Conservation (phyloP, 2,888 invertebrate genomes). For the Heliconius charithonia region DNA sequence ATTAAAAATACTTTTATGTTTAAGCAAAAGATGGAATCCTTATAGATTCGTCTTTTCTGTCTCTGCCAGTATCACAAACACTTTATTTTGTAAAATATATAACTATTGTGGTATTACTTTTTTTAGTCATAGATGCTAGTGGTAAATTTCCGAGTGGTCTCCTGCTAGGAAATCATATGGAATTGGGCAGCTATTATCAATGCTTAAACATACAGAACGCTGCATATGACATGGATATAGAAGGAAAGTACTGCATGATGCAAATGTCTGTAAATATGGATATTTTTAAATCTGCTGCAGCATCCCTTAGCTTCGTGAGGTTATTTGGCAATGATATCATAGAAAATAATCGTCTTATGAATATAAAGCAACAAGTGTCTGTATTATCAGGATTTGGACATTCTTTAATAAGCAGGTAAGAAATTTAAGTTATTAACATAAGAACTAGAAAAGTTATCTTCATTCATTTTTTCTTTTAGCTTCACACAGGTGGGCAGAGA, state of each 20-base stretch:
- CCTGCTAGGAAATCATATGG: constrained; percentile 64
- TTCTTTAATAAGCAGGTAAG: constrained; percentile 15
- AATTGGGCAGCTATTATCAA: constrained; percentile 69
- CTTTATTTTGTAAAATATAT: too few relatives aligned
- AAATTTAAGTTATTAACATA: not conserved
- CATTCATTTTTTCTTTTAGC: not conserved
- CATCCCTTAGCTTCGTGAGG: not conserved
- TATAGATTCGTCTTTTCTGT: too few relatives aligned
- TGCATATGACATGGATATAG: constrained; percentile 55
- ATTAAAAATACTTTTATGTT: too few relatives aligned
- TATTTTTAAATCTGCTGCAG: not conserved
- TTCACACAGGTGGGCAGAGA: not conserved
- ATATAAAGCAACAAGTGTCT: constrained; percentile 22
- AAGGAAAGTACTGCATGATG: constrained; percentile 75
- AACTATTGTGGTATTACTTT: not conserved
- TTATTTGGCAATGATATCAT: not conserved
- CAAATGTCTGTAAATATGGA: constrained; percentile 54
- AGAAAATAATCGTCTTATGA: not conserved
- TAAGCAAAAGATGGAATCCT: too few relatives aligned
- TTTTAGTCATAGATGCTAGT: constrained; percentile 73
- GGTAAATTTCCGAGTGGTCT: constrained; percentile 72
- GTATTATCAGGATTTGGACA: constrained; percentile 18
- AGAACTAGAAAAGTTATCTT: too few relatives aligned
- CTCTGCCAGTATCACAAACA: too few relatives aligned
- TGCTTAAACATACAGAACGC: constrained; percentile 58